These are phyloP conservation scores for Gulo gulo DNA, from an alignment of 2,113 vertebrate species.

Conservation along the genomic window DNA sequence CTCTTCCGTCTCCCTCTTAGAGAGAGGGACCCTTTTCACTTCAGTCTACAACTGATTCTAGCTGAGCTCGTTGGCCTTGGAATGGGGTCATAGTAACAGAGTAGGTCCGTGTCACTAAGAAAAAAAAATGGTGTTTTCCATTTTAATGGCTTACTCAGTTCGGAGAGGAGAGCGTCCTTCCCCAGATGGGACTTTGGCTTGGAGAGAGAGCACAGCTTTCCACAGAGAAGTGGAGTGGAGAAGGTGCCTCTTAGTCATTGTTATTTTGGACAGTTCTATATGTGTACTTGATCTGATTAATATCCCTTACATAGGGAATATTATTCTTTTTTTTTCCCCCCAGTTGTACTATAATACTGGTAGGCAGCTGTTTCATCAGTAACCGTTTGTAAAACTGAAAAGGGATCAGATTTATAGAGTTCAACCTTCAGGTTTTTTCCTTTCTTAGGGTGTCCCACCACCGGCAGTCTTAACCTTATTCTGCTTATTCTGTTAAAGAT, in stretches of 20 bases:
- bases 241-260: slow-evolving; percentile 23
- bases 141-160: not conserved
- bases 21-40: not conserved
- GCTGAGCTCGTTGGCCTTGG: not conserved
- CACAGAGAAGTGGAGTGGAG: slow-evolving; percentile 39
- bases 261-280: slow-evolving; percentile 56
- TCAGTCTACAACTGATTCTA: not conserved
- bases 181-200: not conserved
- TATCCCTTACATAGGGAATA: slow-evolving; percentile 46
- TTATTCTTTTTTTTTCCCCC: not conserved
- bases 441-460: slow-evolving; percentile 68
- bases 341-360: not conserved
- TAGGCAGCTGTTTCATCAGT: not conserved
- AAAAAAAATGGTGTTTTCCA: not conserved
- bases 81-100: not conserved
- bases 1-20: not conserved
- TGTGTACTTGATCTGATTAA: slow-evolving; percentile 75
- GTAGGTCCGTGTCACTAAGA: not conserved
- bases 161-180: not conserved
- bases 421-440: slow-evolving; percentile 59
- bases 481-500: not conserved
- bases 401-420: slow-evolving; percentile 67
- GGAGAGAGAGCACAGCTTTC: not conserved
- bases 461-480: not conserved
- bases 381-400: slow-evolving; percentile 74